Evolutionary conservation across 1,140 invertebrate genomes (phyloP).

Genomic region (Wiebesia pumilae): DNA sequence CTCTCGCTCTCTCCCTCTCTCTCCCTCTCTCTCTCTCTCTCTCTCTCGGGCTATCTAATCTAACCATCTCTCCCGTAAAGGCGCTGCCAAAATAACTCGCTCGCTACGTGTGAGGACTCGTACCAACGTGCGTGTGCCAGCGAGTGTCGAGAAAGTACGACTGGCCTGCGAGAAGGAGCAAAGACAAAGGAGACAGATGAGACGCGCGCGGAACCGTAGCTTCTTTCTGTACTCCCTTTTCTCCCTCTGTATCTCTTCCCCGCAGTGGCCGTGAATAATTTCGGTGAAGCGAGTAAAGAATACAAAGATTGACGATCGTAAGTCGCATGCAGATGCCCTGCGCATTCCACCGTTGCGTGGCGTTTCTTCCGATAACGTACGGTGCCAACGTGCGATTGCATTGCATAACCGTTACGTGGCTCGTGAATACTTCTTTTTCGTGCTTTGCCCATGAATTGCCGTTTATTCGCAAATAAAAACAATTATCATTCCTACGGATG

Average conservation of each 20-base stretch:
- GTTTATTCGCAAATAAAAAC: neutral
- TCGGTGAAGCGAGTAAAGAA: neutral
- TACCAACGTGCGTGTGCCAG: too few species aligned
- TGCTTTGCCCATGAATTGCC: neutral
- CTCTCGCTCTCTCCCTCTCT: neutral
- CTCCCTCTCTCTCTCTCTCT: conserved; percentile 62
- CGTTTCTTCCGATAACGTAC: conserved; percentile 10
- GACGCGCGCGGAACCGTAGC: neutral
- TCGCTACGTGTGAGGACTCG: too few species aligned
- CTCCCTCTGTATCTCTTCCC: neutral
- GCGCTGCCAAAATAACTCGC: neutral
- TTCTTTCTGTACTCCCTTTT: neutral
- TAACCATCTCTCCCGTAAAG: neutral
- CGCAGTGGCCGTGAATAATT: conserved; percentile 46
- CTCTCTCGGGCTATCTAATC: neutral
- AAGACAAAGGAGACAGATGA: neutral
- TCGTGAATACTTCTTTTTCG: conserved; percentile 4
- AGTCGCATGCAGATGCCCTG: neutral
- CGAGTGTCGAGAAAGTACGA: too few species aligned
- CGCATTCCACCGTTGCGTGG: neutral
- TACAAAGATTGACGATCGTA: neutral
- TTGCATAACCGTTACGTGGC: conserved; percentile 9
- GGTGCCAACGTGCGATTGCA: neutral
- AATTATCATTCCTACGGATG: conserved; percentile 32
- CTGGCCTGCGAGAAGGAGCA: neutral